These are phyloP conservation scores for Watsonalla cultraria DNA, from an alignment of 2,888 invertebrate genomes.

Conservation along the genomic window DNA sequence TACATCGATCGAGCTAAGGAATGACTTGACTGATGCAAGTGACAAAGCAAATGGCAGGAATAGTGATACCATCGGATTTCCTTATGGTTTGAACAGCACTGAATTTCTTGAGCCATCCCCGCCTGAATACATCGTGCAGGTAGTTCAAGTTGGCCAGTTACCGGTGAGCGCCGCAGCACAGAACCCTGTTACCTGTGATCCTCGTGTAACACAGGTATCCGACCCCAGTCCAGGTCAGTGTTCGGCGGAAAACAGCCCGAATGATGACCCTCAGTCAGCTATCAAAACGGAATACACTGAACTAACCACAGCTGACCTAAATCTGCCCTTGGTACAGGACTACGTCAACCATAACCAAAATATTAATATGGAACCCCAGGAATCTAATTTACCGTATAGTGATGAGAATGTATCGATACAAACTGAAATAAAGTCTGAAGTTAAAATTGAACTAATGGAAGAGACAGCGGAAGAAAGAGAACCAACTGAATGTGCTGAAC, in stretches of 20 bases:
- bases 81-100: slow-evolving; percentile 40
- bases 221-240: slow-evolving; percentile 68
- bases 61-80: slow-evolving; percentile 18
- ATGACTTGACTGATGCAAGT: slow-evolving; percentile 32
- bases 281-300: slow-evolving; percentile 71
- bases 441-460: slow-evolving; percentile 50
- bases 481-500: slow-evolving; percentile 29
- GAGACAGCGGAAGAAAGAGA: slow-evolving; percentile 45
- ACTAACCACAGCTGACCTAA: slow-evolving; percentile 65
- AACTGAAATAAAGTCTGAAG: slow-evolving; percentile 47
- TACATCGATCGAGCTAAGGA: slow-evolving; percentile 41
- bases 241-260: slow-evolving; percentile 55
- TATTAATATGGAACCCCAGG: slow-evolving; percentile 32
- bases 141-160: slow-evolving; percentile 78
- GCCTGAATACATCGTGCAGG: slow-evolving; percentile 67
- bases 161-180: slow-evolving; percentile 69
- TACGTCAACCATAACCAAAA: slow-evolving; percentile 47
- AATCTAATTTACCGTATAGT: slow-evolving; percentile 25
- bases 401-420: slow-evolving; percentile 44
- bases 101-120: slow-evolving; percentile 79
- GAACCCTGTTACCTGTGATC: slow-evolving; percentile 69
- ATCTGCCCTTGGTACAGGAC: slow-evolving; percentile 52
- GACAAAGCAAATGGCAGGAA: slow-evolving; percentile 11
- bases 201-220: slow-evolving; percentile 67
- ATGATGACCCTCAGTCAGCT: slow-evolving; percentile 50